These are phyloP conservation scores for Hestina assimilis DNA, from an alignment of 1,140 invertebrate genomes.

Conservation along the genomic window DNA sequence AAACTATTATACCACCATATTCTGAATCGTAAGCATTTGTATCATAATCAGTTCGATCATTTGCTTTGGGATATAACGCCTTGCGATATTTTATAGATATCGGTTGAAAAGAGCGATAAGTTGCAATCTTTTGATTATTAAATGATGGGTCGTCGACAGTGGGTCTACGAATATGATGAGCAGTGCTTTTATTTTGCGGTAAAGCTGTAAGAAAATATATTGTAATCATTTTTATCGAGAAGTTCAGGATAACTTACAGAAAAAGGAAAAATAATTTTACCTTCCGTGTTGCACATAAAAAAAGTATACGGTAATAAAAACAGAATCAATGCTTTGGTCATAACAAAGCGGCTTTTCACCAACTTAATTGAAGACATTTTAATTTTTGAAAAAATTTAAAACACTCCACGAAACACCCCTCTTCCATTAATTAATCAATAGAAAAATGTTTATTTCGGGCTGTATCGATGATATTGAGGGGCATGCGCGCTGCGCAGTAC, in stretches of 20 bases:
- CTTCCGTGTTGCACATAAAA: constrained; percentile 18
- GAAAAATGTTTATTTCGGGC: constrained; percentile 21
- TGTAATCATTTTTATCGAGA: background rate
- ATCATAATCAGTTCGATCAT: constrained; percentile 62
- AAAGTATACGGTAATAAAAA: constrained; percentile 18
- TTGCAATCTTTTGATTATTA: constrained; percentile 50
- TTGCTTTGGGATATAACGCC: constrained; percentile 48
- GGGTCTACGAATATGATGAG: constrained; percentile 49
- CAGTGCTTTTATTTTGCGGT: constrained; percentile 57
- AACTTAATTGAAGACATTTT: background rate
- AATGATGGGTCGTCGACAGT: constrained; percentile 47
- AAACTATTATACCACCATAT: constrained; percentile 63
- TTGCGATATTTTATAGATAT: constrained; percentile 59
- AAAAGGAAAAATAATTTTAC: constrained; percentile 14
- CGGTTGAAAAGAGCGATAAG: constrained; percentile 65
- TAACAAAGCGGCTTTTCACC: background rate
- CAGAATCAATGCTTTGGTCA: constrained; percentile 3
- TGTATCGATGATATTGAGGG: constrained; percentile 6
- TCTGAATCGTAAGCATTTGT: constrained; percentile 65
- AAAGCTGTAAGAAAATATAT: constrained; percentile 37
- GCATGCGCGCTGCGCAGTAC: background rate
- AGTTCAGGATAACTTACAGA: background rate
- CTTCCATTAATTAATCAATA: background rate
- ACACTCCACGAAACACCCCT: background rate
- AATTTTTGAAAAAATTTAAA: background rate